Base-by-base conservation (phyloP, 2,888 invertebrate species). In the Epinotia demarniana region DNA sequence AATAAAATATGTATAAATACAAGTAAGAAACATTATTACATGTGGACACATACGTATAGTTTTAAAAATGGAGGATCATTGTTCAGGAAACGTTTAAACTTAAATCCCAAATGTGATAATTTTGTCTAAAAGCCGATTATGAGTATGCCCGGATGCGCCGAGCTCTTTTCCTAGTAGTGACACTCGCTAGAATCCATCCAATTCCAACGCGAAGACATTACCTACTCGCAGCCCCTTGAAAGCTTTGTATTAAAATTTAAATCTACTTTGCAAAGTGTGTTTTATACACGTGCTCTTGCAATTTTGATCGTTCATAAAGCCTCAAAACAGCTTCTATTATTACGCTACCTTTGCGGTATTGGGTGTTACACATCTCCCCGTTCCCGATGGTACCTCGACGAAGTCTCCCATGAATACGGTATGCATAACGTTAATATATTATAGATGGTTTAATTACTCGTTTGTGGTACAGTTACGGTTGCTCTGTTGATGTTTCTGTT, bases 181-280 rank as follows among this genome's bases (percentile, higher is more conserved):
- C 39, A 55, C 70, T 66, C 78, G 80, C 80, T 84, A 85, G 83
- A 83, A 80, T 93, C 94, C 93, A 92, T 85, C 84, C 83, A 85
- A 89, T 91, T 88, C 90, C 85, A 91, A 91, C 91, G 87, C 83
- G 85, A 90, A 91, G 92, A 92, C 92, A 90, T 92, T 89, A 92
- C 90, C 89, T 89, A 89, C 90, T 89, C 53, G 91, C 92, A 93
- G 92, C 89, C 92, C 85, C 89, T 91, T 91, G 91, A 92, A 92
- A 93, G 92, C 92, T 90, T 89, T 88, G 92, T 93, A 93, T 93
- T 94, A 94, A 94, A 94, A 93, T 94, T 94, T 94, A 94, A 94
- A 94, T 93, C 93, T 94, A 94, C 94, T 94, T 94, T 93, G 90
- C 92, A 91, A 93, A 94, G 93, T 93, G 92, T 93, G 91, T 93